A percentile compares a stretch with the other conserved stretches of the same genome.
Evolutionary conservation across 2,888 invertebrate genomes (phyloP).

Genomic region (Linyphia triangularis): DNA sequence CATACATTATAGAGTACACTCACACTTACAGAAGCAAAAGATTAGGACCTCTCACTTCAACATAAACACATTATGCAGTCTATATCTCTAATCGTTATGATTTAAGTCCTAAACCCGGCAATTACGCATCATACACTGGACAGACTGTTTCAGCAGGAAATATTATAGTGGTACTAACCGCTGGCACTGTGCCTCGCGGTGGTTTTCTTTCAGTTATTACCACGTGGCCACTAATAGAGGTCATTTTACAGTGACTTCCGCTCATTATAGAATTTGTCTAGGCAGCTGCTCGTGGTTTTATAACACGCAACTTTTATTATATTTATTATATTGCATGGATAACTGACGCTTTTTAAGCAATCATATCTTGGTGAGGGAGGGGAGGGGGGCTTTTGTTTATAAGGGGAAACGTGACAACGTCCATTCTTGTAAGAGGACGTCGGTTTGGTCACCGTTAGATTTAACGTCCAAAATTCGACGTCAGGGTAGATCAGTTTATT

Average conservation of each 20-base stretch:
- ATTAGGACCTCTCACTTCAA: background rate
- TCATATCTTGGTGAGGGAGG: background rate
- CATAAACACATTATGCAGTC: conserved; percentile 22
- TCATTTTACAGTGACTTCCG: conserved; percentile 70
- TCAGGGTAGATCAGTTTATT: background rate
- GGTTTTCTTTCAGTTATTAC: conserved; percentile 66
- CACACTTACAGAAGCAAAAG: background rate
- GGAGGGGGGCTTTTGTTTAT: conserved; percentile 1
- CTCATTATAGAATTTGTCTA: conserved; percentile 53
- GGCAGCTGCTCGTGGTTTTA: conserved; percentile 57
- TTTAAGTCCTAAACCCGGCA: conserved; percentile 36
- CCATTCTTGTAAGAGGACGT: background rate
- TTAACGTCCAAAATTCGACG: background rate
- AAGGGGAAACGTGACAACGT: background rate
- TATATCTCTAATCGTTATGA: conserved; percentile 39
- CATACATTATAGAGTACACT: background rate
- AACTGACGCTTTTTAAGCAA: conserved; percentile 36
- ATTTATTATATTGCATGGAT: too few relatives aligned
- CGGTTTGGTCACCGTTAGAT: background rate
- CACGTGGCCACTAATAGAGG: conserved; percentile 70
- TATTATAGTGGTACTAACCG: conserved; percentile 59
- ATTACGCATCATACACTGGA: conserved; percentile 51
- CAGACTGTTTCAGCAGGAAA: conserved; percentile 47
- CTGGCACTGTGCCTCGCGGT: conserved; percentile 40
- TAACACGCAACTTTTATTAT: conserved; percentile 40